Evolutionary conservation across 2,888 invertebrate genomes (phyloP).

Genomic region (Spicauda simplicius): DNA sequence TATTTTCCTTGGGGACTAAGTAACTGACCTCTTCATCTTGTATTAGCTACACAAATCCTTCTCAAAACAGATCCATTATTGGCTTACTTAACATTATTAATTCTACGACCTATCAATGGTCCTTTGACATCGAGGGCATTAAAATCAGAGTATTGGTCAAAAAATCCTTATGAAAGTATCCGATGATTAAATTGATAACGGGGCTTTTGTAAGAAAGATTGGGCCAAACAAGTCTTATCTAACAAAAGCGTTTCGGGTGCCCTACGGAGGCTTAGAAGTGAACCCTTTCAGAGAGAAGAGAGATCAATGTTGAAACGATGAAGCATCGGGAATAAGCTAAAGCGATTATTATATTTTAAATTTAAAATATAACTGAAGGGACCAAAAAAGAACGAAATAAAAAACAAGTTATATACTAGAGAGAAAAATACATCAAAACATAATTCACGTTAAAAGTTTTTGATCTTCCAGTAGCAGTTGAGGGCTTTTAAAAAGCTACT

Average conservation of each 20-base stretch:
- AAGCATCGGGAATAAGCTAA: slow-evolving; percentile 42
- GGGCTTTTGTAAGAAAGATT: slow-evolving; percentile 63
- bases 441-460: too few species aligned
- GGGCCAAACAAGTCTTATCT: slow-evolving; percentile 69
- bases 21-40: slow-evolving; percentile 11
- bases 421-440: too few species aligned
- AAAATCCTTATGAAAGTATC: slow-evolving; percentile 55
- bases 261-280: slow-evolving; percentile 63
- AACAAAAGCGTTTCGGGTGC: slow-evolving; percentile 63
- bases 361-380: too few species aligned
- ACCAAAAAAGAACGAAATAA: too few species aligned
- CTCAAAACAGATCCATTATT: slow-evolving; percentile 42
- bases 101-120: slow-evolving; percentile 54
- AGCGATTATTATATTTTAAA: too few species aligned
- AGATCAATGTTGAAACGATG: slow-evolving; percentile 60
- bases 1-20: slow-evolving; percentile 17
- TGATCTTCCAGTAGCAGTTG: too few species aligned
- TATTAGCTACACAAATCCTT: slow-evolving; percentile 19
- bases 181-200: slow-evolving; percentile 75
- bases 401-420: too few species aligned
- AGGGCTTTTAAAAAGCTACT: too few species aligned
- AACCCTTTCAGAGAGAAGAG: slow-evolving; percentile 66
- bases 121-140: slow-evolving; percentile 53
- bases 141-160: slow-evolving; percentile 40
- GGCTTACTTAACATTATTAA: slow-evolving; percentile 63